phyloP scores from a whole-genome alignment of 2,113 vertebrate species.

The Canis aureus region DNA sequence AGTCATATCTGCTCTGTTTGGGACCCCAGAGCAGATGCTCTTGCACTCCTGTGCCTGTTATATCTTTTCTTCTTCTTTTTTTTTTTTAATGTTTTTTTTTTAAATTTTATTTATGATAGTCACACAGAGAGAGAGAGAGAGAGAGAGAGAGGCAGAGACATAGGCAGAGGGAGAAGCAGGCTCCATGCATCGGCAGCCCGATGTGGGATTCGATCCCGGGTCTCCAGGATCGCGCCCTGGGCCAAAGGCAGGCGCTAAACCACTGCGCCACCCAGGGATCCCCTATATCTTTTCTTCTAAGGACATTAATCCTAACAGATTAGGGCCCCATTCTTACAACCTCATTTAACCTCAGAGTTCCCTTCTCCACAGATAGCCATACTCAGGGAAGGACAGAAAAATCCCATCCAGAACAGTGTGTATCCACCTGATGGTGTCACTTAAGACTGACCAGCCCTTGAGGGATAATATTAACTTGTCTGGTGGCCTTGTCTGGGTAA shows the following conservation, averaged over 20 bases:
- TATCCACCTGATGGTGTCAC: not conserved
- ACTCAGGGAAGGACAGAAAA: rapidly evolving
- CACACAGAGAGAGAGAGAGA: too few relatives aligned
- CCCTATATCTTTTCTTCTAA: not conserved
- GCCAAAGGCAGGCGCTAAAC: too few relatives aligned
- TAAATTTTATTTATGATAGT: too few relatives aligned
- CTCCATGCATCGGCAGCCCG: too few relatives aligned
- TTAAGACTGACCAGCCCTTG: not conserved
- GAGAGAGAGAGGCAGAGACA: too few relatives aligned
- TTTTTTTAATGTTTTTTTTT: too few relatives aligned
- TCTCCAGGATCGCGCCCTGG: too few relatives aligned
- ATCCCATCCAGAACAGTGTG: too few relatives aligned
- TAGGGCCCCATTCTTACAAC: not conserved
- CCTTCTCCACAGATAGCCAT: not conserved
- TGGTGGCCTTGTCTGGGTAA: not conserved
- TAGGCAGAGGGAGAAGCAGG: too few relatives aligned
- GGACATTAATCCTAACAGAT: not conserved
- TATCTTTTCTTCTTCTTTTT: not conserved
- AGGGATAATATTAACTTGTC: not conserved
- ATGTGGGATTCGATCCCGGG: too few relatives aligned
- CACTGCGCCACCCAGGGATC: too few relatives aligned
- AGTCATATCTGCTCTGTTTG: not conserved
- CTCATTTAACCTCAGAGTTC: not conserved
- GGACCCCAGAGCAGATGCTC: not conserved
- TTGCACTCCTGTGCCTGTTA: not conserved